Evolutionary conservation across 2,888 invertebrate species (phyloP).

Genomic region (Carpatolechia fugitivella): DNA sequence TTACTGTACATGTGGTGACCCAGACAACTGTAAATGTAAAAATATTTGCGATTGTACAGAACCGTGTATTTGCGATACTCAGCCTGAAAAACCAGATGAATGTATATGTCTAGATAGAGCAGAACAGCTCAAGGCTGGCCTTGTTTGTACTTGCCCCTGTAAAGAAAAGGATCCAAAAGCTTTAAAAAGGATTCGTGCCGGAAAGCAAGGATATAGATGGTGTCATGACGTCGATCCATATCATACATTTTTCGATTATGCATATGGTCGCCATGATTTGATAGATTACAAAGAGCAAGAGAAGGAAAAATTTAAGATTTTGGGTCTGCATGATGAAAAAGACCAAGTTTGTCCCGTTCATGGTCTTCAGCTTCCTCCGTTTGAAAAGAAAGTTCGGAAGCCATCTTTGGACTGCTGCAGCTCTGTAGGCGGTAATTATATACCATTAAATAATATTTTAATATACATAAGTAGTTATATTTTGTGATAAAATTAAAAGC

Average conservation of each 20-base stretch:
- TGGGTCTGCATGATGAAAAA: slow-evolving; percentile 45
- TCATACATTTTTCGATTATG: slow-evolving; percentile 67
- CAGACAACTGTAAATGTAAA: slow-evolving; percentile 57
- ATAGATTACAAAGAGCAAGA: slow-evolving; percentile 42
- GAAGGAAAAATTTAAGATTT: slow-evolving; percentile 48
- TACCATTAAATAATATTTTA: neutral
- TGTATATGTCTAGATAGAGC: slow-evolving; percentile 50
- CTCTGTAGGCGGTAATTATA: slow-evolving; percentile 60
- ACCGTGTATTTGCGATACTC: slow-evolving; percentile 57
- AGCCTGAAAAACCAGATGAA: slow-evolving; percentile 19
- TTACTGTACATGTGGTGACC: slow-evolving; percentile 53
- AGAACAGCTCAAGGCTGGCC: slow-evolving; percentile 27
- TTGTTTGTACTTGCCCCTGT: slow-evolving; percentile 43
- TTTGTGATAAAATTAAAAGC: slow-evolving; percentile 1
- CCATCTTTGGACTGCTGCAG: slow-evolving; percentile 70
- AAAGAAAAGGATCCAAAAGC: slow-evolving; percentile 37
- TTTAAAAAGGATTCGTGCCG: slow-evolving; percentile 51
- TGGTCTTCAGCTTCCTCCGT: slow-evolving; percentile 46
- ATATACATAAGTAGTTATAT: too few relatives aligned
- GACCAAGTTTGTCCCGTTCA: slow-evolving; percentile 39
- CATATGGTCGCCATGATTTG: slow-evolving; percentile 56
- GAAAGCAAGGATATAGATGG: slow-evolving; percentile 66
- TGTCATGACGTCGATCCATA: slow-evolving; percentile 63
- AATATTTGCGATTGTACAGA: slow-evolving; percentile 49
- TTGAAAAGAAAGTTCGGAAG: slow-evolving; percentile 46